Conservation (phyloP, 2,797 vertebrate genomes). For the Helarctos malayanus region DNA sequence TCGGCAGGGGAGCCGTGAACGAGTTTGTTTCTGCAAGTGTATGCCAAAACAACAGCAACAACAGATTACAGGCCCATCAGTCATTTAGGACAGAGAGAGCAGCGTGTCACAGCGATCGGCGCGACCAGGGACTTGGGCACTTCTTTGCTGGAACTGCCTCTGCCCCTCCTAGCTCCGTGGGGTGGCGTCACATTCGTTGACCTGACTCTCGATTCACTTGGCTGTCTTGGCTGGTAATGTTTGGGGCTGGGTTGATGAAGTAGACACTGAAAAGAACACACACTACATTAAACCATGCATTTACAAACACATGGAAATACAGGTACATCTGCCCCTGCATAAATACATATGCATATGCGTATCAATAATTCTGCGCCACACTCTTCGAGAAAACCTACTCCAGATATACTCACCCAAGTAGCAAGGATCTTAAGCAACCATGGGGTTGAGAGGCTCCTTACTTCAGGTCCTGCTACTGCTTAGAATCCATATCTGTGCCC, state of each 20-base stretch:
- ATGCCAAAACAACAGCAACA: conserved; percentile 49
- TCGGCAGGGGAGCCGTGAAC: neutral
- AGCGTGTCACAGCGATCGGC: neutral
- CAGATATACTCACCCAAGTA: neutral
- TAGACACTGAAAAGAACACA: neutral
- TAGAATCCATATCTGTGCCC: neutral
- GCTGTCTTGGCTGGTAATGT: conserved; percentile 79
- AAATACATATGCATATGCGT: neutral
- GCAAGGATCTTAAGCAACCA: conserved; percentile 36
- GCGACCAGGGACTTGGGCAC: neutral
- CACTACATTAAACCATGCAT: neutral
- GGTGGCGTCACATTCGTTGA: neutral
- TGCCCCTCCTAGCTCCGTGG: neutral
- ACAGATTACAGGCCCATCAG: conserved; percentile 53
- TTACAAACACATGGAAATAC: neutral
- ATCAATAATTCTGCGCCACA: neutral
- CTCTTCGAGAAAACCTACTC: neutral
- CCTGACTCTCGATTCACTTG: conserved; percentile 74
- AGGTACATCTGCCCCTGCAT: neutral
- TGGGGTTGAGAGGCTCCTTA: conserved; percentile 16
- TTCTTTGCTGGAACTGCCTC: neutral
- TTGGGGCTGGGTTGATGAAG: neutral
- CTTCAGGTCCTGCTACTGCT: neutral
- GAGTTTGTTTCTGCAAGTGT: conserved; percentile 37
- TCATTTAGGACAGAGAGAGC: conserved; percentile 43